Conservation (phyloP, 2,797 vertebrate species). For the Lagodon rhomboides region DNA sequence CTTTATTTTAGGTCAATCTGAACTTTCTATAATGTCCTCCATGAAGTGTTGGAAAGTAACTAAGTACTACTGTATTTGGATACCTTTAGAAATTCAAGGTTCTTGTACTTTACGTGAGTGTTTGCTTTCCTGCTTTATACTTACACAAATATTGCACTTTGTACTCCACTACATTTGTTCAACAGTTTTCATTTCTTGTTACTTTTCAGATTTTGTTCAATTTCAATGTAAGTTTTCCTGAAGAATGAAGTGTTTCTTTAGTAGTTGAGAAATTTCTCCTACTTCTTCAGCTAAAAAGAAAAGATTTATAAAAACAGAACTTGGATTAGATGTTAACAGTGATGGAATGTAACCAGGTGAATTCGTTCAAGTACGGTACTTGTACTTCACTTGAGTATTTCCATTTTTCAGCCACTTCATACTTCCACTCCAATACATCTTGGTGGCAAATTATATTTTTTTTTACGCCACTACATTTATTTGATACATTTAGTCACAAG, state of each 20-base stretch:
- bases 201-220: background rate
- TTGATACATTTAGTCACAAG: too few relatives aligned
- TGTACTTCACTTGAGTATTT: too few relatives aligned
- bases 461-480: too few relatives aligned
- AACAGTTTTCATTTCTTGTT: background rate
- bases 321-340: too few relatives aligned
- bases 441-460: too few relatives aligned
- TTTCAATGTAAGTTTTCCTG: too few relatives aligned
- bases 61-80: background rate
- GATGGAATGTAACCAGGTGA: too few relatives aligned
- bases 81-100: background rate
- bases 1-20: background rate
- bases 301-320: background rate
- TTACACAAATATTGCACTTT: background rate
- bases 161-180: background rate
- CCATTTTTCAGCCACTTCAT: too few relatives aligned
- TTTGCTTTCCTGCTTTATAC: too few relatives aligned
- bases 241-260: background rate
- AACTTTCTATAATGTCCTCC: background rate
- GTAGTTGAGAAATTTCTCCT: background rate
- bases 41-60: background rate
- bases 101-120: background rate
- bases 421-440: too few relatives aligned
- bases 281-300: background rate
- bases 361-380: too few relatives aligned